A percentile compares a stretch with the other conserved stretches of the same genome.
Evolutionary conservation across 2,797 vertebrate species (phyloP).

Genomic region (Champsocephalus esox): DNA sequence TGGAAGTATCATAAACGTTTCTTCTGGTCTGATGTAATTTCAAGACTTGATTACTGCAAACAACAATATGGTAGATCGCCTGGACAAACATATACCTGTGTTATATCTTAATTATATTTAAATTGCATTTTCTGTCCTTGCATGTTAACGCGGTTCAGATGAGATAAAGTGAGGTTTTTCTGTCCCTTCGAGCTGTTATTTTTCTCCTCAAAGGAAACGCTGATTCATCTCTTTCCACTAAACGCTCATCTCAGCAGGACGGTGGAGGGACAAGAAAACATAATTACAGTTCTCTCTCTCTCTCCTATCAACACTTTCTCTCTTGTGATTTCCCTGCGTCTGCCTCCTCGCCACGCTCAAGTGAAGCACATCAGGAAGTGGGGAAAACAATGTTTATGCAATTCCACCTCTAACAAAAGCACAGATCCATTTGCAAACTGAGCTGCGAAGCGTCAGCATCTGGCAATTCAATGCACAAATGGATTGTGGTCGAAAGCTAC

Average conservation of each 20-base stretch:
- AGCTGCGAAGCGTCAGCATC: background rate
- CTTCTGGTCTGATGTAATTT: too few relatives aligned
- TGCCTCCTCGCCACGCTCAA: slow-evolving; percentile 1
- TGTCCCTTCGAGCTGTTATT: slow-evolving; percentile 62
- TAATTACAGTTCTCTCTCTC: slow-evolving; percentile 56
- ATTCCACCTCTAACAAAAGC: slow-evolving; percentile 23
- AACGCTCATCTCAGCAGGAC: slow-evolving; percentile 62
- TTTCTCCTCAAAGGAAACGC: slow-evolving; percentile 61
- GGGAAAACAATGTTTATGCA: slow-evolving; percentile 23
- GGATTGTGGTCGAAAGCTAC: slow-evolving; percentile 15
- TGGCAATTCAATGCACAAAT: slow-evolving; percentile 33
- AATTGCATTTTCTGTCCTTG: slow-evolving; percentile 23
- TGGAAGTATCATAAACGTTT: too few relatives aligned
- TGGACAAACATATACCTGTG: background rate
- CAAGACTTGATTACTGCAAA: background rate
- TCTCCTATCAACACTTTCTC: slow-evolving; percentile 12
- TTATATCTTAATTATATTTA: too few relatives aligned
- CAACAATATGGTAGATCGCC: background rate
- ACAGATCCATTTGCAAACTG: slow-evolving; percentile 28
- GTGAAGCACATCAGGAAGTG: slow-evolving; percentile 43
- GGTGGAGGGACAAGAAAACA: slow-evolving; percentile 64
- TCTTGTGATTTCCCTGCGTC: slow-evolving; percentile 16
- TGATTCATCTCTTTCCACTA: slow-evolving; percentile 67
- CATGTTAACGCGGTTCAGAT: slow-evolving; percentile 37
- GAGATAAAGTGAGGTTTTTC: slow-evolving; percentile 45